A percentile compares a stretch with the other conserved stretches of the same genome.
Conservation (phyloP, 2,888 invertebrate species). For the Spilosoma lubricipeda region DNA sequence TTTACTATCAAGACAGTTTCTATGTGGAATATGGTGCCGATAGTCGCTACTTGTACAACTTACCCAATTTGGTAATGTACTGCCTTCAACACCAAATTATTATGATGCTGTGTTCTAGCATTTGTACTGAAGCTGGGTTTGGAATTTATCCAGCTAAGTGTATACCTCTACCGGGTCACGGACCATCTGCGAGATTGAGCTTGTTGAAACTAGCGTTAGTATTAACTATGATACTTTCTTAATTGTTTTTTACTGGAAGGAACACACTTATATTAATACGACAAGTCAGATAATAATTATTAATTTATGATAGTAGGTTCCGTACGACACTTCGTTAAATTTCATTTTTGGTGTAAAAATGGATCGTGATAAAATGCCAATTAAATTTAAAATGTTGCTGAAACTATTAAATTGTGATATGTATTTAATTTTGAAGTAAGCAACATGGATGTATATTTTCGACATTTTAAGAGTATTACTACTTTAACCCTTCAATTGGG, state of each 20-base stretch:
- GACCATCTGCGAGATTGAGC: slow-evolving; percentile 89
- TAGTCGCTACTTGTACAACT: slow-evolving; percentile 91
- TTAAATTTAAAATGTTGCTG: no score
- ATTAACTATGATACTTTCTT: background rate
- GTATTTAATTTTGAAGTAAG: no score
- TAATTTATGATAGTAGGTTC: no score
- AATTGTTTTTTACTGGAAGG: background rate
- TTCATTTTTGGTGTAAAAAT: no score
- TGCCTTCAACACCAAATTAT: slow-evolving; percentile 91
- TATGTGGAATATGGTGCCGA: slow-evolving; percentile 86
- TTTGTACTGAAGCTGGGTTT: slow-evolving; percentile 93
- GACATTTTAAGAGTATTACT: no score
- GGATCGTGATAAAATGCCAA: no score
- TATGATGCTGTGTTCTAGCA: slow-evolving; percentile 92
- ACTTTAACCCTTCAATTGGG: no score
- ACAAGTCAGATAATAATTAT: no score
- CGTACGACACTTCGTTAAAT: no score
- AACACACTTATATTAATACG: background rate
- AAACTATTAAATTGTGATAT: no score
- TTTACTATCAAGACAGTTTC: slow-evolving; percentile 89
- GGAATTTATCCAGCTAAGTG: slow-evolving; percentile 93
- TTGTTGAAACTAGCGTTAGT: slow-evolving; percentile 66
- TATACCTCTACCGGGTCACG: slow-evolving; percentile 89
- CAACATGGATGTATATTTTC: no score
- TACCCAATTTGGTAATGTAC: slow-evolving; percentile 91